Evolutionary conservation across 2,797 vertebrate genomes (phyloP).

Genomic region (Epinephelus awoara): DNA sequence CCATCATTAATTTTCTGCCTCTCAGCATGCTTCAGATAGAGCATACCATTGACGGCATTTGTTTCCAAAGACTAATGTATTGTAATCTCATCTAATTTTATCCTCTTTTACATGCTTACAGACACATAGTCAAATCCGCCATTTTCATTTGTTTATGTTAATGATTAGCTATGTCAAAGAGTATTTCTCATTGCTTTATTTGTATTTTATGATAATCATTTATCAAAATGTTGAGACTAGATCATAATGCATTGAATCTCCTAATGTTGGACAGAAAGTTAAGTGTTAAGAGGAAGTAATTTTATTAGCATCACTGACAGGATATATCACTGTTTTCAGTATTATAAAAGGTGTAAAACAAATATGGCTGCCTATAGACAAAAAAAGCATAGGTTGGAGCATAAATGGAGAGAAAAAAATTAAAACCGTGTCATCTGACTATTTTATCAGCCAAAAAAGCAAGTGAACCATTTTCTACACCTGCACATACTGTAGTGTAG

Average conservation of each 20-base stretch:
- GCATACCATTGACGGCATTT: not conserved
- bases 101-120: not conserved
- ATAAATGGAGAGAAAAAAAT: not conserved
- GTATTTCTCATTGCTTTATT: not conserved
- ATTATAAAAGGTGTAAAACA: not conserved
- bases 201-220: not conserved
- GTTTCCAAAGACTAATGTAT: not conserved
- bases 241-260: not conserved
- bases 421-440: not conserved
- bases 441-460: not conserved
- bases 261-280: not conserved
- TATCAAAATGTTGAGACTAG: not conserved
- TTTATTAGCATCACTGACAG: not conserved
- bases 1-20: conserved; percentile 3
- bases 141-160: not conserved
- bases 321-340: not conserved
- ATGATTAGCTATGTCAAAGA: not conserved
- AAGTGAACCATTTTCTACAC: conserved; percentile 8
- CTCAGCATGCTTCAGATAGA: not conserved
- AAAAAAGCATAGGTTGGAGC: not conserved
- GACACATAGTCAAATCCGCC: no score
- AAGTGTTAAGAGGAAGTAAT: not conserved
- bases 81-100: not conserved
- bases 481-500: not conserved
- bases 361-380: not conserved